Conservation (phyloP, 2,113 vertebrate species). For the Indicator indicator region DNA sequence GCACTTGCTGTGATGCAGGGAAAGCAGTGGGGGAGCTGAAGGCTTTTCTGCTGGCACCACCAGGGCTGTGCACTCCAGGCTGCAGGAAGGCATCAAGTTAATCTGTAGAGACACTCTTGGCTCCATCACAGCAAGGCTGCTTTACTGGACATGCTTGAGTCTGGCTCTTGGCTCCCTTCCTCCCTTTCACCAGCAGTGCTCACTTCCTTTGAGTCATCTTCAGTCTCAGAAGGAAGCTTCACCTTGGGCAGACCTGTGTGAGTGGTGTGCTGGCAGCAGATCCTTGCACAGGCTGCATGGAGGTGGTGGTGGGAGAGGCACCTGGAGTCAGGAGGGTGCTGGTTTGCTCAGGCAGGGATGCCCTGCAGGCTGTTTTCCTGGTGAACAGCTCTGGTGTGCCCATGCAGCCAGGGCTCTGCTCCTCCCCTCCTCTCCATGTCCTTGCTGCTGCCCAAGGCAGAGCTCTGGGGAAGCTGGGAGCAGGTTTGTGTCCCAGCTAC, state of each 20-base stretch:
- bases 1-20: background rate
- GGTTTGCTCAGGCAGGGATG: background rate
- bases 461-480: background rate
- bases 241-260: accelerated
- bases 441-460: too few species aligned
- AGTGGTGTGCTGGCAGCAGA: background rate
- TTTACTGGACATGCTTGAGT: background rate
- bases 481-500: background rate
- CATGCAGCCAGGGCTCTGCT: background rate
- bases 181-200: background rate
- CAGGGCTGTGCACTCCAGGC: too few species aligned
- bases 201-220: background rate
- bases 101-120: background rate
- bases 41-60: background rate
- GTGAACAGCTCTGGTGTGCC: too few species aligned
- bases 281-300: background rate
- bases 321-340: too few species aligned
- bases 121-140: background rate
- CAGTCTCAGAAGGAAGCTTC: background rate
- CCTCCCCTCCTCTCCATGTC: background rate
- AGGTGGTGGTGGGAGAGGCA: background rate
- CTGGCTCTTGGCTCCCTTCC: background rate
- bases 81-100: background rate
- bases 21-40: background rate
- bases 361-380: accelerated